These are phyloP conservation scores for Oreochromis tanganicae DNA, from an alignment of 2,113 vertebrate species.

Conservation along the genomic window DNA sequence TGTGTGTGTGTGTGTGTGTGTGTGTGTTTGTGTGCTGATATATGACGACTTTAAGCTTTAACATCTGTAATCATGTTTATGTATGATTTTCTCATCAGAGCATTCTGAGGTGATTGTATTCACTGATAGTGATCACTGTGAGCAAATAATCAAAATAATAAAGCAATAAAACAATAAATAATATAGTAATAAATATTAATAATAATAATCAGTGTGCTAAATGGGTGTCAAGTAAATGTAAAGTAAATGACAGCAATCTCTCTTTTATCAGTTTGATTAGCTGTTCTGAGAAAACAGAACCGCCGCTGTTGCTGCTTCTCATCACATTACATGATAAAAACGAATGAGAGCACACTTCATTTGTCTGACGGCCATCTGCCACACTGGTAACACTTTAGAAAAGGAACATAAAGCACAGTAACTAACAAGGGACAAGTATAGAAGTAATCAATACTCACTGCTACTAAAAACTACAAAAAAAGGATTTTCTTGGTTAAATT, in stretches of 20 bases:
- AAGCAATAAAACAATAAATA: background rate
- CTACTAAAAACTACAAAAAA: background rate
- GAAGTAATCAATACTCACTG: background rate
- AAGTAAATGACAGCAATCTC: background rate
- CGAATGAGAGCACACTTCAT: background rate
- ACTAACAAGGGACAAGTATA: background rate
- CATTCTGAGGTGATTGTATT: background rate
- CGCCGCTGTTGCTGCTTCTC: background rate
- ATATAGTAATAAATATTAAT: background rate
- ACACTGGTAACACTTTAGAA: background rate
- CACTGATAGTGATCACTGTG: background rate
- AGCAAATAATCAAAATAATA: background rate
- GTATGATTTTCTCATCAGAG: background rate
- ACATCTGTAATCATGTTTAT: conserved; percentile 45
- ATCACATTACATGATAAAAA: background rate
- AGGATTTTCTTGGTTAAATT: background rate
- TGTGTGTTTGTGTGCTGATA: background rate
- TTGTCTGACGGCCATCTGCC: background rate
- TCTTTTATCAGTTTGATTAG: background rate
- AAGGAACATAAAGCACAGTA: background rate
- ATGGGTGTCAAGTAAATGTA: background rate
- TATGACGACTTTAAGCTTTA: background rate
- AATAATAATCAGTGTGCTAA: background rate
- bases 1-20: background rate
- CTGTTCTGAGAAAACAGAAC: background rate